Percentiles rank a stretch among this genome's conserved stretches.
Conservation (phyloP, 2,888 invertebrate species). For the Parnassius glacialis region DNA sequence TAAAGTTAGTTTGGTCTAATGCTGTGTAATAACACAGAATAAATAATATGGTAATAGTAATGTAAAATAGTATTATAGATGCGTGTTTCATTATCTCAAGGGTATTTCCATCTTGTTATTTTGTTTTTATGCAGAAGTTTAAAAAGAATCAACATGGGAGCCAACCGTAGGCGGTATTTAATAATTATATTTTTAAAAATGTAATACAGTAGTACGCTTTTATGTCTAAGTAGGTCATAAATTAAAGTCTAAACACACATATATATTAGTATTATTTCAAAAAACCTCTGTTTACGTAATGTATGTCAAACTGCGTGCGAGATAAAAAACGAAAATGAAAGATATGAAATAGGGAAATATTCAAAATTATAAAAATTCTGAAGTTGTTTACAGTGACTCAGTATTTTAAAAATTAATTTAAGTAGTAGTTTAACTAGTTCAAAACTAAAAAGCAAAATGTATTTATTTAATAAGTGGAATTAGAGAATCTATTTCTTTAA, state of each 20-base stretch:
- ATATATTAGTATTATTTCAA: no score
- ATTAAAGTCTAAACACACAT: no score
- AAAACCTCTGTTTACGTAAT: conserved; percentile 23
- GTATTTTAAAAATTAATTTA: not conserved
- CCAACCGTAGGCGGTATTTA: no score
- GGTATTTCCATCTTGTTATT: conserved; percentile 23
- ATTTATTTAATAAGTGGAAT: not conserved
- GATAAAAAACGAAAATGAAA: conserved; percentile 16
- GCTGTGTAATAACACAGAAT: no score
- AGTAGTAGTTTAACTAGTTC: not conserved
- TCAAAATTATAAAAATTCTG: not conserved
- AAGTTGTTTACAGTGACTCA: not conserved
- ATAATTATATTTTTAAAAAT: no score
- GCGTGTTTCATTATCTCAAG: conserved; percentile 19
- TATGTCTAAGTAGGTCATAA: no score
- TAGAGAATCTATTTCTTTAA: not conserved
- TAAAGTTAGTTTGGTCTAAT: no score
- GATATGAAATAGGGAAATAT: conserved; percentile 9
- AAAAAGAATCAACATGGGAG: no score
- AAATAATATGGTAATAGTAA: no score
- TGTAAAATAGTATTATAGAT: conserved; percentile 11
- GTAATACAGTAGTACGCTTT: no score
- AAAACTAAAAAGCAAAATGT: no score
- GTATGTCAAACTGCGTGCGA: conserved; percentile 1
- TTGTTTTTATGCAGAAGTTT: no score